phyloP scores from a whole-genome alignment of 2,113 vertebrate genomes.

The Oryzias celebensis region DNA sequence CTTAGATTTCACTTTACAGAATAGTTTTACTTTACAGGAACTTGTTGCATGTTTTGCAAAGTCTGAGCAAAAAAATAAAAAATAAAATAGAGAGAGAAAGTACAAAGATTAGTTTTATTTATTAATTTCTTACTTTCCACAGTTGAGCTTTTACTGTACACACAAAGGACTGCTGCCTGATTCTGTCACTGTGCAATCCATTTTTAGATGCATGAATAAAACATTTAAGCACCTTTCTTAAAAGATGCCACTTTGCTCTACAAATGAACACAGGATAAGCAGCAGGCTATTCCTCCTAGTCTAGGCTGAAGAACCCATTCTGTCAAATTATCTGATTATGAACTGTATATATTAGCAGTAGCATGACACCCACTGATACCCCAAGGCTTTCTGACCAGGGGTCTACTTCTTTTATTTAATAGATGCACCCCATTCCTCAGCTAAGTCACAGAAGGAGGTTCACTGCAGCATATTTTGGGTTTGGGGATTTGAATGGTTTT shows the following conservation, averaged over 20 bases:
- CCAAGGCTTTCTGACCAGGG: constrained; percentile 13
- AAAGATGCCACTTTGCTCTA: constrained; percentile 40
- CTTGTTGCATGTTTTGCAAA: constrained; percentile 17
- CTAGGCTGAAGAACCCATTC: constrained; percentile 35
- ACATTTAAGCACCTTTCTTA: constrained; percentile 66
- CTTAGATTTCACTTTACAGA: no score
- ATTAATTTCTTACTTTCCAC: constrained; percentile 5
- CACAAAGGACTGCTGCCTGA: constrained; percentile 62
- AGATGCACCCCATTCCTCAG: neutral
- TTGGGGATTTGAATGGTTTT: constrained; percentile 32
- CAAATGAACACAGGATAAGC: constrained; percentile 53
- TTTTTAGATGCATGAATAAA: constrained; percentile 78
- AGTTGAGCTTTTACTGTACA: constrained; percentile 45
- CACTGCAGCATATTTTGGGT: constrained; percentile 7
- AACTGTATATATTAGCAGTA: constrained; percentile 6
- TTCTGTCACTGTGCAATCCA: constrained; percentile 70
- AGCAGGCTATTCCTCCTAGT: constrained; percentile 22
- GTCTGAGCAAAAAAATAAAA: constrained; percentile 11
- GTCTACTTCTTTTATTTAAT: constrained; percentile 11
- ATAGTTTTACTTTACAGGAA: no score
- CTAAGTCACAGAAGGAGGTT: neutral
- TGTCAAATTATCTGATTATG: constrained; percentile 30
- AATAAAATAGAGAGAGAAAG: no score
- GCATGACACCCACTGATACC: neutral
- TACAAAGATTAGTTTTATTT: neutral